These are phyloP conservation scores for Felis catus DNA, from an alignment of 2,113 vertebrate species.

Conservation along the genomic window F.catus_Fca126_mat1.0 CM031420.1:90783501-90784000, in stretches of 20 bases:
- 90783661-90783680: not conserved
- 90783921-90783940: not conserved
- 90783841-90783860: not conserved
- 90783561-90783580: not conserved
- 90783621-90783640: not conserved
- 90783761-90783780: not conserved
- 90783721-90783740: not conserved
- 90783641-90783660: not conserved
- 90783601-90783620: not conserved
- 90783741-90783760: not conserved
- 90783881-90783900: not conserved
- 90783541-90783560: not conserved
- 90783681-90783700: not conserved
- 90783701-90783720: not conserved
- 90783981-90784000: not conserved
- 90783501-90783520: not conserved
- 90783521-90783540: not conserved
- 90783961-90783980: not conserved
- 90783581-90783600: not conserved
- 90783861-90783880: not conserved
- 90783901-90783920: slow-evolving; percentile 43
- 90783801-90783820: not conserved
- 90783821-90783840: slow-evolving; percentile 24
- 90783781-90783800: not conserved
- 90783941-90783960: not conserved